Base-by-base conservation (phyloP, 2,888 invertebrate genomes). In the Gerris lacustris region DNA sequence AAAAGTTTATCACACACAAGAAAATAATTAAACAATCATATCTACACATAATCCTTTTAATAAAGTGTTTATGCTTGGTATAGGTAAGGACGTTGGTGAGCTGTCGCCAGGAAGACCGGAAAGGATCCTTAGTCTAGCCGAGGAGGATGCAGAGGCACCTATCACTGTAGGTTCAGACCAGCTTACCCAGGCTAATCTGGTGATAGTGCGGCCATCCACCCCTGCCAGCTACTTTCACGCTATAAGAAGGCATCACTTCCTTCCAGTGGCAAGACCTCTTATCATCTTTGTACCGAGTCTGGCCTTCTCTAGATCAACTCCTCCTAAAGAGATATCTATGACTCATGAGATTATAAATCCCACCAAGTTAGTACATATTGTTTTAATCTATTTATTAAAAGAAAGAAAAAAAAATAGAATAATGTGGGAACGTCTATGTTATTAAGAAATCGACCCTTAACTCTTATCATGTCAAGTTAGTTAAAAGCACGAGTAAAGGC, bases 141-240 rank as follows among this genome's bases (percentile, higher is more conserved):
- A 62, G n/a, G 62, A 62, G 62, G 62, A 62, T 62, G 62, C 11
- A n/a, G 62, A 62, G 62, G 5, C 15, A n/a, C 11, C n/a, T 15
- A 15, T 62, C 15, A 15, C 15, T 11, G 62, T 15, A 15, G 62
- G 15, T 11, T 11, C 11, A 2, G 62, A 62, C 15, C 62, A 62
- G 62, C 11, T 62, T 11, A 11, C 15, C n/a, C 62, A 62, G 5
- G 11, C 15, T n/a, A 62, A 62, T n/a, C 11, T 62, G 62, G 62
- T 62, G 11, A n/a, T 62, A n/a, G 11, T 11, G 4, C n/a, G 62
- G 15, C 62, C 62, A 15, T 62, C 62, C 15, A 62, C 15, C 62
- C 62, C 62, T 62, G 62, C 11, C 62, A 62, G 62, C 62, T 62
- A 62, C 62, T 62, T 62, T n/a, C 62, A 62, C 62, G 62, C 62